phyloP scores from a whole-genome alignment of 2,797 vertebrate genomes.

The Nothura maculosa region DNA sequence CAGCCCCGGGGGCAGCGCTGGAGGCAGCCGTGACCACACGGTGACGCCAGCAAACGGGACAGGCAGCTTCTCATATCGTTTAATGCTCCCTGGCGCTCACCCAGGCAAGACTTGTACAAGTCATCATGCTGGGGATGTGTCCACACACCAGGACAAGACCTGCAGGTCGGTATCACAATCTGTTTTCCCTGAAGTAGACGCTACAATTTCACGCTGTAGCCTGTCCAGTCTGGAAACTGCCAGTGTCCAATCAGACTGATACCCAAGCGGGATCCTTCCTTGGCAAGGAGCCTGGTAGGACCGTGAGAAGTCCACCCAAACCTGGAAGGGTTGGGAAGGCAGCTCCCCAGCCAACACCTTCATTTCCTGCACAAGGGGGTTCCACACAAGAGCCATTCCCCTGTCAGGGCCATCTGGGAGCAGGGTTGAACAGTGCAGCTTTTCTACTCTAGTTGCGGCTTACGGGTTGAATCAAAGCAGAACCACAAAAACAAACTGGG shows the following conservation, averaged over 20 bases:
- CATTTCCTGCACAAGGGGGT: background rate
- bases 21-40: background rate
- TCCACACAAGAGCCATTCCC: fast-evolving
- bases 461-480: background rate
- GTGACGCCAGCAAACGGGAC: fast-evolving
- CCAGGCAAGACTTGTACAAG: background rate
- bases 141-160: background rate
- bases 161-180: fast-evolving
- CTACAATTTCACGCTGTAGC: fast-evolving
- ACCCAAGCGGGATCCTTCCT: background rate
- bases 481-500: background rate
- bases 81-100: background rate
- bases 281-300: background rate
- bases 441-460: background rate
- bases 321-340: background rate
- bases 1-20: background rate
- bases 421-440: fast-evolving
- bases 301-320: background rate
- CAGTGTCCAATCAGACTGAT: fast-evolving
- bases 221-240: background rate
- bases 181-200: background rate
- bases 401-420: fast-evolving
- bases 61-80: fast-evolving
- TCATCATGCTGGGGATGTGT: background rate
- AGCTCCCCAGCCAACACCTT: background rate